Evolutionary conservation across 2,113 vertebrate genomes (phyloP).

Genomic region (Oncorhynchus keta): DNA sequence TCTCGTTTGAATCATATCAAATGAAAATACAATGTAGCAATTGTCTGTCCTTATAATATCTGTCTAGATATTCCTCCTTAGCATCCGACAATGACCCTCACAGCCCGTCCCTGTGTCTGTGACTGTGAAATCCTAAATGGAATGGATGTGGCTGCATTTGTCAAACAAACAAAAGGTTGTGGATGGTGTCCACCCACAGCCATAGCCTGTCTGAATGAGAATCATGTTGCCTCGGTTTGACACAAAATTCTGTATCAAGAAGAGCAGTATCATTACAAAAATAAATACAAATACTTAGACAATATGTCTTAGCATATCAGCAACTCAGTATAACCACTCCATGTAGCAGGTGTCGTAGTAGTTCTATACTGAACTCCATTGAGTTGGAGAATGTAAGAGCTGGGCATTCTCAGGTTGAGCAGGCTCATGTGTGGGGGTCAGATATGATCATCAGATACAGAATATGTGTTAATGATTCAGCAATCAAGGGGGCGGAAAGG

Average conservation of each 20-base stretch:
- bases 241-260: neutral
- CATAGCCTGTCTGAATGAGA: neutral
- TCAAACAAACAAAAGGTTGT: slow-evolving; percentile 16
- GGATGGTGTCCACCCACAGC: neutral
- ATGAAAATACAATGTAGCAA: slow-evolving; percentile 51
- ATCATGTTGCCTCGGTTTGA: neutral
- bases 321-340: no score
- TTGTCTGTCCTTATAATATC: slow-evolving; percentile 59
- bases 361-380: no score
- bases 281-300: no score
- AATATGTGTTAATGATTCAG: no score
- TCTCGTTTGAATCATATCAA: slow-evolving; percentile 49
- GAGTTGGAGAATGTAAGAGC: no score
- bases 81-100: slow-evolving; percentile 56
- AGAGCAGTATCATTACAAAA: no score
- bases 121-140: slow-evolving; percentile 5
- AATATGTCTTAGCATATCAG: no score
- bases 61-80: slow-evolving; percentile 50
- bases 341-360: no score
- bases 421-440: slow-evolving; percentile 35
- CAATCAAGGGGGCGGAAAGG: no score
- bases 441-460: no score
- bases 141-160: slow-evolving; percentile 9
- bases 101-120: slow-evolving; percentile 30
- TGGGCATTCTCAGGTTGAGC: no score